Conservation (phyloP, 1,140 invertebrate species). For the Bombus pascuorum region DNA sequence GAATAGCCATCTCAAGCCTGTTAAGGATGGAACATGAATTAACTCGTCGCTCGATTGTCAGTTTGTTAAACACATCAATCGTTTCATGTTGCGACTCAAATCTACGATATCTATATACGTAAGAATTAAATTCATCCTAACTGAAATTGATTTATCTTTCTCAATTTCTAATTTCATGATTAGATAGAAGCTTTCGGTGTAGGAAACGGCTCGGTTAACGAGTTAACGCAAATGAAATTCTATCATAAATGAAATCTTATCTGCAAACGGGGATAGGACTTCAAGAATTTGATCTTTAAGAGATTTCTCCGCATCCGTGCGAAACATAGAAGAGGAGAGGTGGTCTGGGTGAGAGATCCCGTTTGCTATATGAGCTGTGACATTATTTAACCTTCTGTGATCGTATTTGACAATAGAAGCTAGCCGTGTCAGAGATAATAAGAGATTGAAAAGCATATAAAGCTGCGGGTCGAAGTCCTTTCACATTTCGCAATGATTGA, state of each 20-base stretch:
- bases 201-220: no score
- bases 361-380: constrained; percentile 41
- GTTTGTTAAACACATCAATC: no score
- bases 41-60: no score
- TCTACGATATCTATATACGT: no score
- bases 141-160: no score
- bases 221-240: no score
- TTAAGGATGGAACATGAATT: no score
- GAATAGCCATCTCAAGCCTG: no score
- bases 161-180: no score
- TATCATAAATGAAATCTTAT: not conserved
- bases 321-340: constrained; percentile 18
- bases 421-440: constrained; percentile 38
- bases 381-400: constrained; percentile 46
- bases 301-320: not conserved
- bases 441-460: constrained; percentile 51
- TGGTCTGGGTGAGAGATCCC: constrained; percentile 10
- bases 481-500: constrained; percentile 57
- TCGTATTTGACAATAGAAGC: constrained; percentile 52
- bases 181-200: no score
- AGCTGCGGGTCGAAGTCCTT: constrained; percentile 41
- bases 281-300: constrained; percentile 30
- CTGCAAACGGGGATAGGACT: not conserved
- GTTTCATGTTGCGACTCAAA: no score
- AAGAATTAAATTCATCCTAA: no score